Conservation (phyloP, 2,888 invertebrate species). For the Helleia helle region DNA sequence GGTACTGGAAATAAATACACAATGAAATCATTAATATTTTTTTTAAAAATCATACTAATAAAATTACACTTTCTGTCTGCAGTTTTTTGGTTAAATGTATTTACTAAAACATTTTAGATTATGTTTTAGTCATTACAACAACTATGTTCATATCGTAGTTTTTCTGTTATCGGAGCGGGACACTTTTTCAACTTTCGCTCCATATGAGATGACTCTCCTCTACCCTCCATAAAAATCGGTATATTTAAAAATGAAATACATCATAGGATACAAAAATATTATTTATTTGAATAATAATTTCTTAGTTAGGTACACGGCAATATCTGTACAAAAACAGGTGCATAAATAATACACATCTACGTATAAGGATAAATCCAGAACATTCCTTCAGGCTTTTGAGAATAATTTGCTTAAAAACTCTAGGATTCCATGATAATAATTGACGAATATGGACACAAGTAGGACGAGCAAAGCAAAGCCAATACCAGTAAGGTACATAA, state of each 20-base stretch:
- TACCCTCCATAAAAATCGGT: no score
- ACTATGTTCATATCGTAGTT: no score
- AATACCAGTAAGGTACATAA: slow-evolving; percentile 75
- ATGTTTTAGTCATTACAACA: no score
- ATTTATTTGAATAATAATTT: neutral
- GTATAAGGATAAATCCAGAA: neutral
- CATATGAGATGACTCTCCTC: no score
- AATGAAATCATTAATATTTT: no score
- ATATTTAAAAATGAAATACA: neutral
- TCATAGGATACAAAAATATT: slow-evolving; percentile 2
- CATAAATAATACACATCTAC: neutral
- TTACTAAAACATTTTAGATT: no score
- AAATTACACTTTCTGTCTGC: no score
- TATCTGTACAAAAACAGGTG: slow-evolving; percentile 38
- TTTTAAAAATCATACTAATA: no score
- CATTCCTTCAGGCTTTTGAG: slow-evolving; percentile 29
- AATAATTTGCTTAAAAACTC: slow-evolving; percentile 39
- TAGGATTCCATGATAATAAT: slow-evolving; percentile 62
- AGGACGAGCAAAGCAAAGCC: slow-evolving; percentile 77
- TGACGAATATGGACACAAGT: slow-evolving; percentile 75
- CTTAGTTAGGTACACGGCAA: slow-evolving; percentile 18
- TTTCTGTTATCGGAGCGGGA: no score
- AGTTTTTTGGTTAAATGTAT: no score
- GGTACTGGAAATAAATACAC: no score
- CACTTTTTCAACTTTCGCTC: no score